A percentile compares a stretch with the other conserved stretches of the same genome.
Evolutionary conservation across 2,888 invertebrate species (phyloP).

Genomic region (Diarsia dahlii): DNA sequence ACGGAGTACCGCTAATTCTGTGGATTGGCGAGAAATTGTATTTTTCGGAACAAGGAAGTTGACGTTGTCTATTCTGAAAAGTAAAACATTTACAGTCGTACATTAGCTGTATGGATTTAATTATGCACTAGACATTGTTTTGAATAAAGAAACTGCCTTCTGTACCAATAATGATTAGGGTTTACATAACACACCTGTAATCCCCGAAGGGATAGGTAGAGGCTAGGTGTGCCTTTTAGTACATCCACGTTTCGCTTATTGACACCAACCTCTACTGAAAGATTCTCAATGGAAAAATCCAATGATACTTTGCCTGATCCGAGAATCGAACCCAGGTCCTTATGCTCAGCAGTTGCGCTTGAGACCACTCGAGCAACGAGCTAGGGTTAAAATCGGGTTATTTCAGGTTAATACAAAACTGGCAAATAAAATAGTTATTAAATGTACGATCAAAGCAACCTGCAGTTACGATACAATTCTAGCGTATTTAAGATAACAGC

Average conservation of each 20-base stretch:
- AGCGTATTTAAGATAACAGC: background rate
- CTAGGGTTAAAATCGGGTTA: background rate
- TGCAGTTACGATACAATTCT: background rate
- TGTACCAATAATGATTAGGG: background rate
- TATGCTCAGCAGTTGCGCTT: too few species aligned
- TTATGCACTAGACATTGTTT: background rate
- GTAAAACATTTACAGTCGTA: background rate
- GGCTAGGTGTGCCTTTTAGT: too few species aligned
- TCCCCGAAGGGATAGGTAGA: too few species aligned
- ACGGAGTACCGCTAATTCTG: slow-evolving; percentile 45
- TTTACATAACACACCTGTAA: background rate
- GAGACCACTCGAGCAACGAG: too few species aligned
- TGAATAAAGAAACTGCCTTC: background rate
- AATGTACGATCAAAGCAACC: background rate
- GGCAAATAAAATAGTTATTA: background rate
- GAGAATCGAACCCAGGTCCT: too few species aligned
- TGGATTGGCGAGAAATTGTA: slow-evolving; percentile 38
- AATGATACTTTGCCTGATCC: too few species aligned
- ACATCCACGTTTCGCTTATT: too few species aligned
- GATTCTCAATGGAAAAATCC: too few species aligned
- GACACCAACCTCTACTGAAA: too few species aligned
- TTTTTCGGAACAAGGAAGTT: slow-evolving; percentile 6
- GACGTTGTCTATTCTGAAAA: background rate
- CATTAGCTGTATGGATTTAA: background rate
- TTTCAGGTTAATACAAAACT: background rate